Percentiles rank a stretch among this genome's conserved stretches.
These are phyloP conservation scores for Fundulus diaphanus DNA, from an alignment of 2,797 vertebrate genomes.

Conservation along the genomic window DNA sequence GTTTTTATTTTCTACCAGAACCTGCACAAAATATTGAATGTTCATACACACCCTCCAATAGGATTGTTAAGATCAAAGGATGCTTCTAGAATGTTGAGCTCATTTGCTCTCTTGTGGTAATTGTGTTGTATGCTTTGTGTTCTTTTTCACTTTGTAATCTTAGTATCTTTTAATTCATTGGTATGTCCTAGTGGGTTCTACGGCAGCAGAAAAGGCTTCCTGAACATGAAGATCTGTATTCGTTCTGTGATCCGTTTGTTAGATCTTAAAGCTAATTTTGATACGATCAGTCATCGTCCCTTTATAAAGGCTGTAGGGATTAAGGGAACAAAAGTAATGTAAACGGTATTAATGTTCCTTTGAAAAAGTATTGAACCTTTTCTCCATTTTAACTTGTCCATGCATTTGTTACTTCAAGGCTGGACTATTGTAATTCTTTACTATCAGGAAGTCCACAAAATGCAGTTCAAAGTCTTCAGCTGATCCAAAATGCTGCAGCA, in stretches of 20 bases:
- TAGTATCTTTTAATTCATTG: background rate
- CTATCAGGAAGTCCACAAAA: too few relatives aligned
- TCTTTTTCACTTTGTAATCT: background rate
- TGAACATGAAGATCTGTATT: background rate
- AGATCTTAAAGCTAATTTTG: background rate
- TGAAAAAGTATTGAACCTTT: background rate
- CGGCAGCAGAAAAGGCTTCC: background rate
- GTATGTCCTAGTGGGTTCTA: too few relatives aligned
- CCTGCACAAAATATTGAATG: background rate
- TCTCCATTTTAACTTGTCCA: background rate
- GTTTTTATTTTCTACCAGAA: conserved; percentile 12
- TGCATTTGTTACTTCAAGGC: too few relatives aligned
- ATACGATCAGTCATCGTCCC: background rate
- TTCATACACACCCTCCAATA: background rate
- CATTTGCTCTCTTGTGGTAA: background rate
- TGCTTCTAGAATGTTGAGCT: background rate
- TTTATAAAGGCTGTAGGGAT: background rate
- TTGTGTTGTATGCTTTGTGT: background rate
- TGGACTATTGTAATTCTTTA: too few relatives aligned
- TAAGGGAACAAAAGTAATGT: background rate
- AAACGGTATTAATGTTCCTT: too few relatives aligned
- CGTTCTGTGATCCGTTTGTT: background rate
- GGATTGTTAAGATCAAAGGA: background rate
- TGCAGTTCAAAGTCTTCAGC: too few relatives aligned
- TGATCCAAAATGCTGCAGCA: too few relatives aligned